Evolutionary conservation across 64 coral and sea anemone species (phyloP), one percentile per base, ranked within the genome.

Genomic region (Pocillopora verrucosa): DNA sequence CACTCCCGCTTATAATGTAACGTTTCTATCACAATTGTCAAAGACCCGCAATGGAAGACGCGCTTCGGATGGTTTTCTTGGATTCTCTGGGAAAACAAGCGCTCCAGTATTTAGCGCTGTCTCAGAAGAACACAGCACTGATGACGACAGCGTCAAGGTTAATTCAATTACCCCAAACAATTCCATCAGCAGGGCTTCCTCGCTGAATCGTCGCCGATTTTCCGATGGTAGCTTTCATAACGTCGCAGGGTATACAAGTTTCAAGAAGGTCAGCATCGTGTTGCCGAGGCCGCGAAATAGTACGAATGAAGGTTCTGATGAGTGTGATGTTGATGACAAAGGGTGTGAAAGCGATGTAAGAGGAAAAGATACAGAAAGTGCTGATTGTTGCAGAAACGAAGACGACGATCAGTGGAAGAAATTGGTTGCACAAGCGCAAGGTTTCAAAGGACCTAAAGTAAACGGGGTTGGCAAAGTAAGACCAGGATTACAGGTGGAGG

Each of bases 191-290:
- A 45, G 82, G 64, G 82, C n/a, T 26, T 72, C 82, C 15, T 72
- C 82, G 36, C 37, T 85, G 3, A 85, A 85, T 85, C 45, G 63
- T 20, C 82, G 82, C 82, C 82, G 82, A 72, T 85, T 85, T 85
- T 85, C 82, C 64, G 82, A 85, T 85, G 82, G 82, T 72, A 72
- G 38, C 82, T 85, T 85, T 85, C 37, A 65, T 37, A 85, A 22
- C 68, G 82, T 85, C 72, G 38, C 82, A 38, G 26, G 16, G 65
- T 72, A 72, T 65, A 72, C 67, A 57, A 37, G 65, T 56, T 58
- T 36, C 37, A 85, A 38, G 57, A 72, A 72, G 65, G 82, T 85
- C 64, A 85, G 64, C 65, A 65, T 72, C 20, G 82, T 85, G 56
- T 85, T 85, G 13, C 65, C 82, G 16, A 63, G 72, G 36, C 82